Percentiles rank a stretch among this genome's conserved stretches.
These are phyloP conservation scores for Plecotus auritus DNA, from an alignment of 2,113 vertebrate genomes.

Conservation along the genomic window DNA sequence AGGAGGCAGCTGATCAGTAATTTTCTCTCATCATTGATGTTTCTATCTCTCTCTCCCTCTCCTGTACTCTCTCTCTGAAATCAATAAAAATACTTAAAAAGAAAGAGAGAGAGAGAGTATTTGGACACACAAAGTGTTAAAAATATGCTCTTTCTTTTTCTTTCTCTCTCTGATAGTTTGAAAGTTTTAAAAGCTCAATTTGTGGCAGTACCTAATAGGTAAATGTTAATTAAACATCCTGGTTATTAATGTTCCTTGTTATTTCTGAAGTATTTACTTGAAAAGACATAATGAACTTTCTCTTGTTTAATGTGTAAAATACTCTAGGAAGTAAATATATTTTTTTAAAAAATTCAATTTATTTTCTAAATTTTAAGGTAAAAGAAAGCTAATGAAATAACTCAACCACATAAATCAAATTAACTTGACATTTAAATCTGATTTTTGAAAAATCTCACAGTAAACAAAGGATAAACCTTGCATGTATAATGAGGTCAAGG, in stretches of 20 bases:
- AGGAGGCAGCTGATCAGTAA: too few species aligned
- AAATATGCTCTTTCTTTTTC: background rate
- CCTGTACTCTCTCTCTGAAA: too few species aligned
- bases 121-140: background rate
- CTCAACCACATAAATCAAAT: constrained; percentile 59
- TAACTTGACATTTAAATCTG: constrained; percentile 63
- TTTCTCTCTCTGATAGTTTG: background rate
- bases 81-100: too few species aligned
- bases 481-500: constrained; percentile 55
- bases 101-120: too few species aligned
- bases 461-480: constrained; percentile 60
- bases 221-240: background rate
- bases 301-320: background rate
- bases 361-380: constrained; percentile 36
- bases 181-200: background rate
- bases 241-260: background rate
- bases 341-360: constrained; percentile 48
- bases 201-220: background rate
- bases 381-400: constrained; percentile 58
- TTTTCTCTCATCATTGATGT: too few species aligned
- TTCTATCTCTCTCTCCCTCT: too few species aligned
- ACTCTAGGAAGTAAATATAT: constrained; percentile 5
- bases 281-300: background rate
- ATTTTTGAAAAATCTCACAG: constrained; percentile 43
- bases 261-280: background rate